Evolutionary conservation across 1,140 invertebrate species (phyloP).

Genomic region (Carcinoscorpius rotundicauda): DNA sequence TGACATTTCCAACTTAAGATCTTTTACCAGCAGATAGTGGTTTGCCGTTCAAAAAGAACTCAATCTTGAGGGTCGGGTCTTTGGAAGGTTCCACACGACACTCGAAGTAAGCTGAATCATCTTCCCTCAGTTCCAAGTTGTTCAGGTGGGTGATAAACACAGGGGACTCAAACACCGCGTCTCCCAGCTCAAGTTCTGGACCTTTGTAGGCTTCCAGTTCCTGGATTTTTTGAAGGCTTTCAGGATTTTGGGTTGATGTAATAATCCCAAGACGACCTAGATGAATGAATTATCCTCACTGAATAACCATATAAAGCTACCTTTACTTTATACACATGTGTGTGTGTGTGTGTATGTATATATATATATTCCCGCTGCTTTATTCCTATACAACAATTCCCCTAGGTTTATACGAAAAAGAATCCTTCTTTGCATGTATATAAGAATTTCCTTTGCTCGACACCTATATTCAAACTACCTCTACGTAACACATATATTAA

Average conservation of each 20-base stretch:
- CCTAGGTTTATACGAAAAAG: no score
- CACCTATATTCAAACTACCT: no score
- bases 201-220: conserved; percentile 49
- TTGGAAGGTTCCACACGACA: conserved; percentile 86
- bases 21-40: conserved; percentile 47
- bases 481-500: no score
- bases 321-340: no score
- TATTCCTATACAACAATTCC: no score
- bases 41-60: conserved; percentile 25
- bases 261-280: no score
- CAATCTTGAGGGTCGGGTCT: conserved; percentile 82
- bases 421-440: no score
- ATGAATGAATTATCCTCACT: no score
- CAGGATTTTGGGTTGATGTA: conserved; percentile 39
- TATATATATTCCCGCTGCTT: no score
- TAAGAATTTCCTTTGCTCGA: no score
- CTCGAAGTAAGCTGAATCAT: conserved; percentile 84
- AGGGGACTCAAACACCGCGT: conserved; percentile 66
- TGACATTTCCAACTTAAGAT: neutral
- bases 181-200: conserved; percentile 43
- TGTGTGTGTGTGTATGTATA: no score
- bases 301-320: no score
- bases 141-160: conserved; percentile 83
- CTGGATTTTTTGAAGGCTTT: conserved; percentile 80
- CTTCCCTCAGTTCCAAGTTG: conserved; percentile 78